A percentile compares a stretch with the other conserved stretches of the same genome.
phyloP scores from a whole-genome alignment of 2,113 vertebrate genomes.

The Cettia cetti region DNA sequence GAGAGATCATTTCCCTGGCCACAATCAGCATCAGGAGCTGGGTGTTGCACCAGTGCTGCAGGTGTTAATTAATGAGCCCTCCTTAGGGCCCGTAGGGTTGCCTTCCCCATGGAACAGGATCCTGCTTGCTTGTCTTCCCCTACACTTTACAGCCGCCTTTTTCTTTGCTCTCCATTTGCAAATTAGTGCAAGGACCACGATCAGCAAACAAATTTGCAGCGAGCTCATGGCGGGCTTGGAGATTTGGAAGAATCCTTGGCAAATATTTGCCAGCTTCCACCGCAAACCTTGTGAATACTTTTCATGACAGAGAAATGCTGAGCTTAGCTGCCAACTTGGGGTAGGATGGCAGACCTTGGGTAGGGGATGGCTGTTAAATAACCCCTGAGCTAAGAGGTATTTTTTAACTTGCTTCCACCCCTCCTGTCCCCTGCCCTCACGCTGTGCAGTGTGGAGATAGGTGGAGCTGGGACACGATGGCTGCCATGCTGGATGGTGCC shows the following conservation, averaged over 20 bases:
- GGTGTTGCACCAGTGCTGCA: background rate
- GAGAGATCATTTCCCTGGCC: background rate
- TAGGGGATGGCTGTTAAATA: background rate
- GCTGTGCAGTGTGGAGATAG: fast-evolving
- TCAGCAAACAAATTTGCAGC: constrained; percentile 55
- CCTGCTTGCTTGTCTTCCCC: background rate
- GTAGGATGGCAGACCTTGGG: background rate
- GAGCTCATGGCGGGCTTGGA: background rate
- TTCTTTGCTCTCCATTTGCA: constrained; percentile 25
- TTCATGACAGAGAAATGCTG: background rate
- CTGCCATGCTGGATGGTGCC: too few species aligned
- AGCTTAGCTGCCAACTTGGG: background rate
- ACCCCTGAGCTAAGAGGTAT: background rate
- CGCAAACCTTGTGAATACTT: background rate
- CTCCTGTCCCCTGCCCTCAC: background rate
- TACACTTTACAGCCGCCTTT: fast-evolving
- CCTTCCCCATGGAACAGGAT: background rate
- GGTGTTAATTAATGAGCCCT: background rate
- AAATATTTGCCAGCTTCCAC: constrained; percentile 52
- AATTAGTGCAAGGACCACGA: background rate
- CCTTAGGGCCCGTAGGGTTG: fast-evolving
- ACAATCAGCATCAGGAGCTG: background rate
- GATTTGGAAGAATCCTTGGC: constrained; percentile 50
- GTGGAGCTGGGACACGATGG: too few species aligned
- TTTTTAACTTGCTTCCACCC: background rate